Conservation (phyloP, 2,797 vertebrate species). For the Parotocinclus haroldoi region DNA sequence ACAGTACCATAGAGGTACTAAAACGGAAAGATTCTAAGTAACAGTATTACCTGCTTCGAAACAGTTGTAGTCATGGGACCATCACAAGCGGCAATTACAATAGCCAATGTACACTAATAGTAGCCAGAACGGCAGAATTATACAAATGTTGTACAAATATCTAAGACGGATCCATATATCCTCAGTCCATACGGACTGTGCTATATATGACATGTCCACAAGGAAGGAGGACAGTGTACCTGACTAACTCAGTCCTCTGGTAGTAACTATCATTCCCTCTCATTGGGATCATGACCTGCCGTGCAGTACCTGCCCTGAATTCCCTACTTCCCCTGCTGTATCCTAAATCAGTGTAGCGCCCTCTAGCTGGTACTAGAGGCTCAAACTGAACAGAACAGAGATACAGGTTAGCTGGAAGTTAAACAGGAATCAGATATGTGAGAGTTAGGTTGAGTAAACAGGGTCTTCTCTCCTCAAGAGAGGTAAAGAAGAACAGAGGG, state of each 20-base stretch:
- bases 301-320: constrained; percentile 39
- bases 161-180: constrained; percentile 45
- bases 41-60: constrained; percentile 54
- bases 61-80: constrained; percentile 44
- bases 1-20: constrained; percentile 57
- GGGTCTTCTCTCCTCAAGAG: constrained; percentile 66
- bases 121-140: constrained; percentile 45
- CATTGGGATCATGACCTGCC: constrained; percentile 41
- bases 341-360: constrained; percentile 53
- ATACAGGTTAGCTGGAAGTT: constrained; percentile 50
- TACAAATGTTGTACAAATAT: constrained; percentile 55
- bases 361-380: constrained; percentile 49
- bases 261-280: constrained; percentile 42
- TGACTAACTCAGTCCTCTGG: constrained; percentile 43
- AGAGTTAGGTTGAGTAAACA: constrained; percentile 39
- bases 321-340: constrained; percentile 47
- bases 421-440: constrained; percentile 47
- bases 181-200: constrained; percentile 49
- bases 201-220: constrained; percentile 44
- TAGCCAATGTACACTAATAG: constrained; percentile 42
- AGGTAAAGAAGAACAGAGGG: constrained; percentile 54
- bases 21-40: constrained; percentile 48
- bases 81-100: constrained; percentile 46
- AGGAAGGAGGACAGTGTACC: constrained; percentile 46
- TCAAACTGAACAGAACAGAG: constrained; percentile 56